phyloP scores from a whole-genome alignment of 2,113 vertebrate species.

The Phylloscopus trochiloides region DNA sequence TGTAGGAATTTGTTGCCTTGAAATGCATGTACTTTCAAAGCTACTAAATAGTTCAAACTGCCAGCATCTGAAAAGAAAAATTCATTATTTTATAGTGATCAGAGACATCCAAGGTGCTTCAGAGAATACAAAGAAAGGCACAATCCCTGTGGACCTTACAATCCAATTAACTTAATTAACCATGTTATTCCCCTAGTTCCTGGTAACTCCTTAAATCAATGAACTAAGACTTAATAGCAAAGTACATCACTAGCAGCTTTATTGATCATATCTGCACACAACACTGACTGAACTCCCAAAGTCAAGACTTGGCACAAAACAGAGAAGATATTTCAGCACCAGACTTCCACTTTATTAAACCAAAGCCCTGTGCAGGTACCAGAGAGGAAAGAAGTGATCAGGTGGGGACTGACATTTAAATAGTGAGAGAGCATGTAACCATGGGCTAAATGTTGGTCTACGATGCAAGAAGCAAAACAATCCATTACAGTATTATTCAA shows the following conservation, averaged over 20 bases:
- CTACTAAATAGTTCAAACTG: background rate
- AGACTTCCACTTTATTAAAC: background rate
- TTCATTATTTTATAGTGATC: constrained; percentile 16
- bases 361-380: background rate
- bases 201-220: constrained; percentile 45
- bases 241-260: constrained; percentile 20
- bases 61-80: background rate
- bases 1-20: background rate
- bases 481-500: no score
- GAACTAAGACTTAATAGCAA: constrained; percentile 1
- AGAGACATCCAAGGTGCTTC: background rate
- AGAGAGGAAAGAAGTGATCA: background rate
- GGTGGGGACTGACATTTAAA: background rate
- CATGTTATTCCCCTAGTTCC: constrained; percentile 22
- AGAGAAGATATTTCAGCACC: background rate
- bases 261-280: constrained; percentile 27
- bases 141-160: background rate
- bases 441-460: background rate
- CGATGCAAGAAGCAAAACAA: background rate
- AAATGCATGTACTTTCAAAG: background rate
- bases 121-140: background rate
- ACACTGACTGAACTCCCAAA: background rate
- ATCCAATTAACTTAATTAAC: constrained; percentile 61
- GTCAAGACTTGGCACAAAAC: background rate
- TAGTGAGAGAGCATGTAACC: background rate